Evolutionary conservation across 37 sponge, comb jelly and placozoan species (phyloP), one percentile per base, ranked within the genome.

Genomic region (Halichondria panicea): DNA sequence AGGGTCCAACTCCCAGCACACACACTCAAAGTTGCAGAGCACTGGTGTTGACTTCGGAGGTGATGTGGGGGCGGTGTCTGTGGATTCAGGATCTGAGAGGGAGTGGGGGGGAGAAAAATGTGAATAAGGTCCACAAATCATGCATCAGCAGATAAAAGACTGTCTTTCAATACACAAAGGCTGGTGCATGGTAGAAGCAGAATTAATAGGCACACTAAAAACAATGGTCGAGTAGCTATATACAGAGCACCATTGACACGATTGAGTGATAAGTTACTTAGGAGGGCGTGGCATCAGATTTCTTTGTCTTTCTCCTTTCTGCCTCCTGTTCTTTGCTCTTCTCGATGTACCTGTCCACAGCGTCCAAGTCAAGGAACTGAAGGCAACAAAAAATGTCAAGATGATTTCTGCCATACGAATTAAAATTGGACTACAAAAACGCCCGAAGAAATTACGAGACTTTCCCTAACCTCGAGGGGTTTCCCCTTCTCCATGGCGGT

Each of bases 1-100:
- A 1, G 99, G 99, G 43, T 98, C 87, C 42, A 98, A 76, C 43
- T 93, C 77, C 99, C 99, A 98, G 53, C 76, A 63, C 38, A 86
- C 87, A 77, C 84, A 85, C 42, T 56, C 61, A 78, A 95, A 98
- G 59, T 66, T 12, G 68, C n/a, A 42, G 44, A 9, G 8, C 24
- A 19, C 46, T 43, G 50, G 50, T 31, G 46, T 25, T 15, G 6
- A 45, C 71, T 46, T 6, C n/a, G 21, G n/a, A n/a, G n/a, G n/a
- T n/a, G n/a, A n/a, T n/a, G n/a, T n/a, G n/a, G n/a, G n/a, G 71
- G 24, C 24, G 71, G 25, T 46, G 50, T 70, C 28, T 25, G 25
- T 22, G 48, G 46, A 46, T 5, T 4, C 66, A 65, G 36, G 12
- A 38, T 21, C 18, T 22, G 56, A 35, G 57, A 4, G 57, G 4